Conservation (phyloP, 2,797 vertebrate species). For the Pseudomugil gertrudae region DNA sequence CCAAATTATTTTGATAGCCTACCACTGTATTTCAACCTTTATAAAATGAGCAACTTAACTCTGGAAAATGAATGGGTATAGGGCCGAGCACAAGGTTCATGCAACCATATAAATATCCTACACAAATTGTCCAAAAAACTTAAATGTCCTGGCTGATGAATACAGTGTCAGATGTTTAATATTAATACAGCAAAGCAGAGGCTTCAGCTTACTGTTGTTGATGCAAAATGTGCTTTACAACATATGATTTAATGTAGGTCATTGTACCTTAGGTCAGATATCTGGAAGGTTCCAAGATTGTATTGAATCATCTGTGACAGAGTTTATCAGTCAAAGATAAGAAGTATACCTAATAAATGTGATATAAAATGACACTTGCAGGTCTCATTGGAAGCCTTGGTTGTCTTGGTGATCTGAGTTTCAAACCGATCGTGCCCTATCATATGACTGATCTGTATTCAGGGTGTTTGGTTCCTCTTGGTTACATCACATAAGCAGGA, state of each 20-base stretch:
- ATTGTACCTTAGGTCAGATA: not conserved
- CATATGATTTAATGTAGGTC: not conserved
- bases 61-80: not conserved
- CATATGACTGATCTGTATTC: constrained; percentile 42
- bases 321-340: not conserved
- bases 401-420: constrained; percentile 15
- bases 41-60: not conserved
- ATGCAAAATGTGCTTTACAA: not conserved
- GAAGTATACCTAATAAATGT: constrained; percentile 5
- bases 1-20: not conserved
- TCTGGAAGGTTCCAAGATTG: not conserved
- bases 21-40: not conserved
- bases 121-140: not conserved
- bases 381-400: constrained; percentile 5
- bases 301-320: not conserved
- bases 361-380: not conserved
- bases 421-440: constrained; percentile 30
- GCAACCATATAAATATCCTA: not conserved
- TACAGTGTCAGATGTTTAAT: not conserved
- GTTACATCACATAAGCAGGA: constrained; percentile 29
- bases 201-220: not conserved
- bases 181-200: not conserved
- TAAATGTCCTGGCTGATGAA: not conserved
- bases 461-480: constrained; percentile 51
- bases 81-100: not conserved